A percentile compares a stretch with the other conserved stretches of the same genome.
phyloP scores from a whole-genome alignment of 2,797 vertebrate genomes.

The Gadopsis bispinosus region DNA sequence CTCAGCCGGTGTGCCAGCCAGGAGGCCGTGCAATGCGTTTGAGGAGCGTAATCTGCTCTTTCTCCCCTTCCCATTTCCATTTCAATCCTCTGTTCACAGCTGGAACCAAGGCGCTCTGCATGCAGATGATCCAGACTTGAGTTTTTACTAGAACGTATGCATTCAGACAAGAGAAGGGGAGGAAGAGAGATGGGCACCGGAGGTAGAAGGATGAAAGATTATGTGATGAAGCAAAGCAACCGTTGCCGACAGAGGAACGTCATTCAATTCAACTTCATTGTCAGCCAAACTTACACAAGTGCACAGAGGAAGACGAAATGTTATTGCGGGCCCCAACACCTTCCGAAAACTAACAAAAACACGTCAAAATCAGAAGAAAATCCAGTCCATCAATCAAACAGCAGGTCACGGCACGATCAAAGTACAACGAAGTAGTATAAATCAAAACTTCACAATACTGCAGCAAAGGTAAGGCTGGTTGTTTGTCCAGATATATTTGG shows the following conservation, averaged over 20 bases:
- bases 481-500: not conserved
- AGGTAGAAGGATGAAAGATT: conserved; percentile 44
- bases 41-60: conserved; percentile 74
- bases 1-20: conserved; percentile 70
- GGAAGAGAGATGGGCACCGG: not conserved
- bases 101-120: conserved; percentile 77
- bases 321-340: conserved; percentile 20
- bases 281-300: conserved; percentile 14
- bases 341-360: conserved; percentile 21
- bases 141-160: conserved; percentile 24
- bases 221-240: conserved; percentile 43
- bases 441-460: not conserved
- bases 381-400: conserved; percentile 8
- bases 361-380: conserved; percentile 11
- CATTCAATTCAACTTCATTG: conserved; percentile 31
- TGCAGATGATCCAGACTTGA: conserved; percentile 77
- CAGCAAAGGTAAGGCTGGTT: not conserved
- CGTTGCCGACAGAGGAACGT: conserved; percentile 34
- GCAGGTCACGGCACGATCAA: not conserved
- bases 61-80: conserved; percentile 81
- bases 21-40: conserved; percentile 62
- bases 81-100: conserved; percentile 84
- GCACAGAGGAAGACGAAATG: conserved; percentile 4
- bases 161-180: conserved; percentile 21
- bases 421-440: not conserved